Percentiles rank a stretch among this genome's conserved stretches.
Conservation (phyloP, 2,113 vertebrate genomes). For the Cyanoliseus patagonus region DNA sequence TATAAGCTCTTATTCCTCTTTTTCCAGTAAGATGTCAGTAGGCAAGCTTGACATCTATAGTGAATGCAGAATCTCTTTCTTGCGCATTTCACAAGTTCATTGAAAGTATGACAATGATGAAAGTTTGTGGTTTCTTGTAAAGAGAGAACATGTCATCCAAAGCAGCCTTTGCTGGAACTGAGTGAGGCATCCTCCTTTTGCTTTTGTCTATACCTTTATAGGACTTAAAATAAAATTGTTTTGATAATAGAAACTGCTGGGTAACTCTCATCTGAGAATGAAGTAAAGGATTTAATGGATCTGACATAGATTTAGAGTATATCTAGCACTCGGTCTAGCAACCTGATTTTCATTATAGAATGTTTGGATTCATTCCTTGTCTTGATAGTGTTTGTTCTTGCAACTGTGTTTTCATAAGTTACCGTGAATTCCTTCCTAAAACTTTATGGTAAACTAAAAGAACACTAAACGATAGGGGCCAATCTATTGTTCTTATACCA, state of each 20-base stretch:
- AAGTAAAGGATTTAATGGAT: not conserved
- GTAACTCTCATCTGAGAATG: not conserved
- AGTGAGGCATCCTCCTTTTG: not conserved
- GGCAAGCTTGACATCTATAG: not conserved
- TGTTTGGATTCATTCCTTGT: not conserved
- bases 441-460: not conserved
- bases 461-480: rapidly evolving
- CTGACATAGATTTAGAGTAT: not conserved
- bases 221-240: not conserved
- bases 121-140: not conserved
- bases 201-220: not conserved
- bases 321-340: not conserved
- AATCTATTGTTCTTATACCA: not conserved
- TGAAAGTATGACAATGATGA: not conserved
- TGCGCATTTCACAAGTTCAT: not conserved
- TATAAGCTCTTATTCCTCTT: not conserved
- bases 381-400: not conserved
- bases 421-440: not conserved
- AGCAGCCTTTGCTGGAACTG: not conserved
- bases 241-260: not conserved
- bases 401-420: not conserved
- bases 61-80: not conserved
- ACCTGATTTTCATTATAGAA: not conserved
- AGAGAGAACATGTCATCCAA: not conserved
- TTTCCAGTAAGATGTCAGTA: not conserved